Evolutionary conservation across 1,140 invertebrate genomes (phyloP).

Genomic region (Ips typographus): DNA sequence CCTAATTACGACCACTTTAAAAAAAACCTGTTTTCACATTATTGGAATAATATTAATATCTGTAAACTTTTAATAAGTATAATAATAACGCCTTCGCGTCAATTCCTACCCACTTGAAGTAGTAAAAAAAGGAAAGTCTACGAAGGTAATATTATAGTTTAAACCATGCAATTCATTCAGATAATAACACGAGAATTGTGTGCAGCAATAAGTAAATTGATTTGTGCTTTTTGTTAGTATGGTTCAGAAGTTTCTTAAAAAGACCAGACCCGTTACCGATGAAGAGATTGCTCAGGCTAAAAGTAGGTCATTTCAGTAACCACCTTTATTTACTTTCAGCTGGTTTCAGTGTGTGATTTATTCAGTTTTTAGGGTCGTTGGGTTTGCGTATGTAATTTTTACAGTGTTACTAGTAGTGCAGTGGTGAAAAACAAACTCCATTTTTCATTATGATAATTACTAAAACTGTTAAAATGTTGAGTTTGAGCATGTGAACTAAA

Average conservation of each 20-base stretch:
- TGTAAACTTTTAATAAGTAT: background rate
- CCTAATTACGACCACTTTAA: too few species aligned
- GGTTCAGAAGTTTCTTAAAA: conserved; percentile 22
- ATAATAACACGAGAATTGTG: background rate
- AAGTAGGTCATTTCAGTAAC: conserved; percentile 9
- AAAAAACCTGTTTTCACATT: too few species aligned
- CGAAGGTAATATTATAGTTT: background rate
- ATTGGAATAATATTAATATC: too few species aligned
- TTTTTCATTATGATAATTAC: too few species aligned
- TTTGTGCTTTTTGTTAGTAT: conserved; percentile 4
- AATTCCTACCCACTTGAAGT: conserved; percentile 4
- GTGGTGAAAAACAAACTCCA: too few species aligned
- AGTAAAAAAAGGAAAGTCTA: conserved; percentile 14
- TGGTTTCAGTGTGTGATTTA: too few species aligned
- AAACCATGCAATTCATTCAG: conserved; percentile 12
- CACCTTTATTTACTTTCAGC: too few species aligned
- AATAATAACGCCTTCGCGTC: background rate
- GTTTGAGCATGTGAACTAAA: too few species aligned
- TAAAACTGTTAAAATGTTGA: too few species aligned
- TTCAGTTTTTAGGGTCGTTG: too few species aligned
- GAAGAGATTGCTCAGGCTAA: conserved; percentile 22
- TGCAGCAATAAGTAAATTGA: background rate
- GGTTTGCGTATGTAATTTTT: too few species aligned
- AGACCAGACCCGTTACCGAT: conserved; percentile 20
- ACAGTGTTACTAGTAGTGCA: too few species aligned